Conservation (phyloP, 1,140 invertebrate genomes). For the Himalopsyche phryganea region DNA sequence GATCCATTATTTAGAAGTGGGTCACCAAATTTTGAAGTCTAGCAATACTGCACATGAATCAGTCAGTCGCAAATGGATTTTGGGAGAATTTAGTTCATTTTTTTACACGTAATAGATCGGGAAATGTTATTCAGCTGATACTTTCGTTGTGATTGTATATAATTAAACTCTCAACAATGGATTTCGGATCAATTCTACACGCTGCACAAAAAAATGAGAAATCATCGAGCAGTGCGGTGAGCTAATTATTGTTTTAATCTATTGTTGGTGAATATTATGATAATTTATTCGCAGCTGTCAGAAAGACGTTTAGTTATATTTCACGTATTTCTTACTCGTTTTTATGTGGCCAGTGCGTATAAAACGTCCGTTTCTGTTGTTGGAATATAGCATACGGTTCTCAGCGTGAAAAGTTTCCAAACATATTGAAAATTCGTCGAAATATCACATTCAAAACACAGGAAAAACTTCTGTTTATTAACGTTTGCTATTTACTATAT, state of each 20-base stretch:
- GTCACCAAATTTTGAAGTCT: neutral
- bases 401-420: too few species aligned
- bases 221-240: conserved; percentile 45
- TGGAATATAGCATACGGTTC: too few species aligned
- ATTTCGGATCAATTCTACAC: conserved; percentile 60
- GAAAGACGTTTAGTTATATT: too few species aligned
- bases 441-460: too few species aligned
- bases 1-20: too few species aligned
- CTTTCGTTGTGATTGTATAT: neutral
- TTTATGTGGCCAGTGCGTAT: too few species aligned
- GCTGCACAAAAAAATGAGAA: conserved; percentile 60
- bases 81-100: neutral
- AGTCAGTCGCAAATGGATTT: neutral
- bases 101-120: neutral
- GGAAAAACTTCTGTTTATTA: too few species aligned
- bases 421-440: too few species aligned
- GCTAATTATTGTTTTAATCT: conserved; percentile 22
- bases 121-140: conserved; percentile 6
- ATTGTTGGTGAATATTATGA: too few species aligned
- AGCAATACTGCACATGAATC: neutral
- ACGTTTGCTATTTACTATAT: too few species aligned
- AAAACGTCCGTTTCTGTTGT: too few species aligned
- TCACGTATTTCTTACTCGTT: too few species aligned
- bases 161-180: conserved; percentile 47
- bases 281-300: conserved; percentile 19